Conservation (phyloP, 1,140 invertebrate species). For the Aphelenchoides fujianensis region DNA sequence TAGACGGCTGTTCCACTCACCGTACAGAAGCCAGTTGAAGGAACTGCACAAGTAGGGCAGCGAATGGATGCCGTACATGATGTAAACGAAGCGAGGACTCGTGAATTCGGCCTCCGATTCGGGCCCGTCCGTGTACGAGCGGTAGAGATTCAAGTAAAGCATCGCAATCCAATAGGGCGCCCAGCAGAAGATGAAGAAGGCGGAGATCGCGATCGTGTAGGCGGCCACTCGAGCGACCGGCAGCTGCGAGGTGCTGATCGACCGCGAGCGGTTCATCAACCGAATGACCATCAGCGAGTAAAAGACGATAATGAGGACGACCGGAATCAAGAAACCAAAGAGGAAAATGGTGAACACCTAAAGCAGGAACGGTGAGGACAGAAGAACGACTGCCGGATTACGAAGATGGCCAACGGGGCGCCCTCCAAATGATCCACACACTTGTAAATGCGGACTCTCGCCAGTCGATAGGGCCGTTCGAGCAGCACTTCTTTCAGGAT, state of each 20-base stretch:
- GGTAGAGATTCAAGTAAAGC: constrained; percentile 40
- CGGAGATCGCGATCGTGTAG: constrained; percentile 60
- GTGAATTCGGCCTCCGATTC: constrained; percentile 26
- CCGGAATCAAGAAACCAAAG: constrained; percentile 52
- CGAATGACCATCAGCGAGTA: constrained; percentile 54
- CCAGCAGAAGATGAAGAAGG: constrained; percentile 60
- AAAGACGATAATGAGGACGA: constrained; percentile 56
- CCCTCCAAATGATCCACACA: constrained; percentile 59
- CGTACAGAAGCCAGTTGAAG: constrained; percentile 59
- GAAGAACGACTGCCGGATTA: constrained; percentile 38
- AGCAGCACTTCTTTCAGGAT: constrained; percentile 54
- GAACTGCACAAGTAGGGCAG: constrained; percentile 59
- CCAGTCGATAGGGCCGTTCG: constrained; percentile 53
- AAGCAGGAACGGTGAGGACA: neutral
- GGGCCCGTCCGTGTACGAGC: constrained; percentile 21
- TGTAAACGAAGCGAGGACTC: constrained; percentile 33
- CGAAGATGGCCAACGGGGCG: constrained; percentile 41
- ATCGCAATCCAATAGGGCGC: constrained; percentile 46
- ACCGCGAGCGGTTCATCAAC: constrained; percentile 41
- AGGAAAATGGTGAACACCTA: constrained; percentile 30
- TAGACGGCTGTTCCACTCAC: constrained; percentile 23
- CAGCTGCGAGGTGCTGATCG: constrained; percentile 40
- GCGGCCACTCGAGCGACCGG: constrained; percentile 55
- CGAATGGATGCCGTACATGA: constrained; percentile 61
- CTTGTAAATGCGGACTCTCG: constrained; percentile 56